phyloP scores from a whole-genome alignment of 2,797 vertebrate species.

The Crocidura indochinensis region DNA sequence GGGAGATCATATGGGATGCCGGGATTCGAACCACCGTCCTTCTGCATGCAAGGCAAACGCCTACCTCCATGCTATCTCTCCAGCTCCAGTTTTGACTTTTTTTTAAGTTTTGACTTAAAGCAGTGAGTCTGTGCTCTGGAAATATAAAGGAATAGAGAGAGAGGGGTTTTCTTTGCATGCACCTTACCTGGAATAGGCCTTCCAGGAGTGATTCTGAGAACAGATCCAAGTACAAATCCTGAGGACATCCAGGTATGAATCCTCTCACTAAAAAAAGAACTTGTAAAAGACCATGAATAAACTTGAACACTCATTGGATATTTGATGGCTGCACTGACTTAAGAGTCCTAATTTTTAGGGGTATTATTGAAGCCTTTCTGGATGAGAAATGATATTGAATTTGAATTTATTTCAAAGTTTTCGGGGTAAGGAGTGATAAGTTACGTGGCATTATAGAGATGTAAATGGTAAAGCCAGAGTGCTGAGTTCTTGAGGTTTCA shows the following conservation, averaged over 20 bases:
- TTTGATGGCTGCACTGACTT: not conserved
- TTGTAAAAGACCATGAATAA: not conserved
- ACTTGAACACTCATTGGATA: not conserved
- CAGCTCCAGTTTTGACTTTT: too few relatives aligned
- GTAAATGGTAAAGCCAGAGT: too few relatives aligned
- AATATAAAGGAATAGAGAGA: not conserved
- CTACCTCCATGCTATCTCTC: too few relatives aligned
- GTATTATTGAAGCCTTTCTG: not conserved
- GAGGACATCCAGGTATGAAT: too few relatives aligned
- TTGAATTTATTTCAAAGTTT: slow-evolving; percentile 49
- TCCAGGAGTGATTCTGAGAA: too few relatives aligned
- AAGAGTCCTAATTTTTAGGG: not conserved
- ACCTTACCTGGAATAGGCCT: too few relatives aligned
- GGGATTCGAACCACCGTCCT: too few relatives aligned
- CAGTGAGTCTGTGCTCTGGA: not conserved
- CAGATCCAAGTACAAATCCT: too few relatives aligned
- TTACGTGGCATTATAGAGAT: not conserved
- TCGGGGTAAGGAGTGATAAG: not conserved
- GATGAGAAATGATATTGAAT: not conserved
- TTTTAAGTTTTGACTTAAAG: slow-evolving; percentile 6
- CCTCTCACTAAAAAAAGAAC: not conserved
- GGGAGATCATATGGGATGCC: too few relatives aligned
- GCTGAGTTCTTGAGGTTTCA: not conserved
- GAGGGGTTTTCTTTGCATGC: too few relatives aligned
- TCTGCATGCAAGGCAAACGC: too few relatives aligned